These are phyloP conservation scores for Tridacna gigas DNA, from an alignment of 2,888 invertebrate genomes.

Conservation along the genomic window DNA sequence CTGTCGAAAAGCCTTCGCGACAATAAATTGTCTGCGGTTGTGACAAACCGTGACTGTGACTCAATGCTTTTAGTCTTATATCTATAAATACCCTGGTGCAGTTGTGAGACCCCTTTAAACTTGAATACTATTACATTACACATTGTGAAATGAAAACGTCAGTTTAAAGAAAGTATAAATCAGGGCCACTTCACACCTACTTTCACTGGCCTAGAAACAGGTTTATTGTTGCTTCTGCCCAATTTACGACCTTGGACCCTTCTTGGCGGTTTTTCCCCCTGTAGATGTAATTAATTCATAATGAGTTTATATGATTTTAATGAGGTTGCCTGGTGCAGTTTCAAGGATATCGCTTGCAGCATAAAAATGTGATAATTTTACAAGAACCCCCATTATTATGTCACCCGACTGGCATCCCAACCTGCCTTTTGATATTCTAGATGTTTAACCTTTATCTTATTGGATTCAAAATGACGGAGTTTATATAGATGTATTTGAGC, in stretches of 20 bases:
- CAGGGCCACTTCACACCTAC: constrained; percentile 21
- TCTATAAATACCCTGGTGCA: too few species aligned
- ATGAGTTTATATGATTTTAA: constrained; percentile 19
- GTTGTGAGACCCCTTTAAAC: not conserved
- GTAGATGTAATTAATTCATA: constrained; percentile 20
- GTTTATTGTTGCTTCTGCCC: constrained; percentile 5
- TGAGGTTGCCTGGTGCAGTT: constrained; percentile 17
- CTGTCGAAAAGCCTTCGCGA: too few species aligned
- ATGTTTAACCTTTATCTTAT: too few species aligned
- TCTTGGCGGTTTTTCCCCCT: not conserved
- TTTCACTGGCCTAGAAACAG: constrained; percentile 11
- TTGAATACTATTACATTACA: constrained; percentile 6
- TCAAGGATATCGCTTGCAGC: constrained; percentile 18
- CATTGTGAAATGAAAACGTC: constrained; percentile 26
- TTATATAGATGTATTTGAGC: too few species aligned
- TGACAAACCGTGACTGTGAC: too few species aligned
- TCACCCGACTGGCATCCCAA: constrained; percentile 9
- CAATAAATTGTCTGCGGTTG: too few species aligned
- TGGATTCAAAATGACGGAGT: too few species aligned
- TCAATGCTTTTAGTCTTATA: too few species aligned
- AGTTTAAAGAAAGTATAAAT: constrained; percentile 28
- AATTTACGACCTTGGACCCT: too few species aligned
- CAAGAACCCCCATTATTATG: constrained; percentile 12
- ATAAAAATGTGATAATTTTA: constrained; percentile 24
- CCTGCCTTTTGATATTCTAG: too few species aligned